Conservation (phyloP, 2,888 invertebrate species). For the Reticulitermes lucifugus region DNA sequence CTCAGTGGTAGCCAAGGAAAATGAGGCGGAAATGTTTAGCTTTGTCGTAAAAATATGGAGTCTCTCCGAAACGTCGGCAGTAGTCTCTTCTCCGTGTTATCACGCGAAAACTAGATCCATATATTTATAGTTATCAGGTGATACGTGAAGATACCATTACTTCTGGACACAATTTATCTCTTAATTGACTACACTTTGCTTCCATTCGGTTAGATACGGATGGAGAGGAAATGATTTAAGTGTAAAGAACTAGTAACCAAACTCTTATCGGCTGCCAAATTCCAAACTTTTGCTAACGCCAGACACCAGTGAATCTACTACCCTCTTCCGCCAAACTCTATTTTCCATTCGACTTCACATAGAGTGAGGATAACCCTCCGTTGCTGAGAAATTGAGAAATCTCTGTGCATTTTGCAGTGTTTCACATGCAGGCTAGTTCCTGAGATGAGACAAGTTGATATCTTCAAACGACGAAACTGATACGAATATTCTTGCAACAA, state of each 20-base stretch:
- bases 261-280: slow-evolving; percentile 52
- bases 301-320: neutral
- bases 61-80: no score
- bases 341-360: slow-evolving; percentile 42
- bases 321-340: slow-evolving; percentile 11
- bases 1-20: no score
- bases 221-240: slow-evolving; percentile 52
- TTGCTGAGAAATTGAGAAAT: neutral
- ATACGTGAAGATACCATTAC: slow-evolving; percentile 9
- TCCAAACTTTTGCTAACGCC: slow-evolving; percentile 51
- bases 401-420: neutral
- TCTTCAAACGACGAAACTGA: no score
- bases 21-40: no score
- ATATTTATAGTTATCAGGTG: slow-evolving; percentile 3
- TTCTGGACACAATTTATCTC: slow-evolving; percentile 51
- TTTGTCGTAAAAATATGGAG: no score
- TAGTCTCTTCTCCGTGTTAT: no score
- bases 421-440: neutral
- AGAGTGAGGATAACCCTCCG: neutral
- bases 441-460: no score
- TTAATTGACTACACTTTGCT: slow-evolving; percentile 53
- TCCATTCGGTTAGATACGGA: slow-evolving; percentile 52
- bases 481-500: no score
- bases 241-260: slow-evolving; percentile 41
- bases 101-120: no score